Percentiles rank a stretch among this genome's conserved stretches.
Evolutionary conservation across 2,113 vertebrate genomes (phyloP).

Genomic region (Macaca nemestrina): DNA sequence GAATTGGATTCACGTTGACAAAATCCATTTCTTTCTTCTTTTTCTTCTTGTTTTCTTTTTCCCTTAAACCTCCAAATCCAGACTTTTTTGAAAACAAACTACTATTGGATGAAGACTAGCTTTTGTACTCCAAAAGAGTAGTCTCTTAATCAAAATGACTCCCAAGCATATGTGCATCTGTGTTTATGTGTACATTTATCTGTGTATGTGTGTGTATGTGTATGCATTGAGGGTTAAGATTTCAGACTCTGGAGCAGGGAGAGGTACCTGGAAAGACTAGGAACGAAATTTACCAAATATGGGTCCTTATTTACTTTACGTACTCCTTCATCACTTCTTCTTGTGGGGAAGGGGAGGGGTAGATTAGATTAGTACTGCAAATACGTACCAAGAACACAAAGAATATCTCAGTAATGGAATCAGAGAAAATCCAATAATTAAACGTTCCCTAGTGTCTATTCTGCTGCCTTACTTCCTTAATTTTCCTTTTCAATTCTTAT

Average conservation of each 20-base stretch:
- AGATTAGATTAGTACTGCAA: neutral
- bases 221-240: neutral
- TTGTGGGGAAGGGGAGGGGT: neutral
- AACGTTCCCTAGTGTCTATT: neutral
- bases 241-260: neutral
- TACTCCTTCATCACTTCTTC: neutral
- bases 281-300: neutral
- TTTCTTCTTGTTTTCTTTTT: neutral
- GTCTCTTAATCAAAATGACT: neutral
- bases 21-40: neutral
- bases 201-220: neutral
- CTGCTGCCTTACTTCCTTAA: neutral
- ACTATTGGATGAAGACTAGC: neutral
- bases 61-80: neutral
- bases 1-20: neutral
- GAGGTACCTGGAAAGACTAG: neutral
- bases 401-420: neutral
- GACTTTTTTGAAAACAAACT: conserved; percentile 15
- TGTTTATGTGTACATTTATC: neutral
- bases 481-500: conserved; percentile 43
- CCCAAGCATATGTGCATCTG: fast-evolving
- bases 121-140: neutral
- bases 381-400: neutral
- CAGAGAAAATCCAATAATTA: neutral
- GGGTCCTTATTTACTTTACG: neutral